These are phyloP conservation scores for Agelaius tricolor DNA, from an alignment of 2,113 vertebrate species.

Conservation along the genomic window DNA sequence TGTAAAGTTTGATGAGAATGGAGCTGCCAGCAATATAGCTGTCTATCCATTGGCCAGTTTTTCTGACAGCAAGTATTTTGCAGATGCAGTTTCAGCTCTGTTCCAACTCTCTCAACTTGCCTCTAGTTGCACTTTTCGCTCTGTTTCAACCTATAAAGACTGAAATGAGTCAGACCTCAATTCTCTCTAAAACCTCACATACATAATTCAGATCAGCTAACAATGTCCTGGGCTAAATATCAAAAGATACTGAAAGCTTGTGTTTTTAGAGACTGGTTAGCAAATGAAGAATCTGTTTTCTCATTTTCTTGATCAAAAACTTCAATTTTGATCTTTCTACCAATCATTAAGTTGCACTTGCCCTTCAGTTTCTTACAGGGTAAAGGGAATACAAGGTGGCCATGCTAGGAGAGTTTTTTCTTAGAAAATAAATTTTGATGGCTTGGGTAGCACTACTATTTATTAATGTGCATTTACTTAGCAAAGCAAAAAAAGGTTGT, in stretches of 20 bases:
- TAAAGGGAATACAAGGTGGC: neutral
- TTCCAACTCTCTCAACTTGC: neutral
- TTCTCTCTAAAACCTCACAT: neutral
- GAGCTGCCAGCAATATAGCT: neutral
- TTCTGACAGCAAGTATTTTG: conserved; percentile 1
- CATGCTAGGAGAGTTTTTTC: neutral
- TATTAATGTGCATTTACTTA: conserved; percentile 22
- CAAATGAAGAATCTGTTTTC: neutral
- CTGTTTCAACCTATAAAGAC: neutral
- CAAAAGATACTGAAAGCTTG: neutral
- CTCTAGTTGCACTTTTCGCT: neutral
- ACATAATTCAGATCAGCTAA: neutral
- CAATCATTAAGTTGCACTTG: neutral
- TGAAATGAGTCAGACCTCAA: neutral
- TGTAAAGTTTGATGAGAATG: neutral
- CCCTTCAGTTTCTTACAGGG: neutral
- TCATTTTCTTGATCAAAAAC: neutral
- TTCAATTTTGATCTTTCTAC: neutral
- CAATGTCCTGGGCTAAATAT: neutral
- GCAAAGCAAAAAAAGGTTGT: neutral
- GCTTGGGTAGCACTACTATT: neutral
- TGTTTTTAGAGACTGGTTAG: neutral
- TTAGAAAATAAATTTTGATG: neutral
- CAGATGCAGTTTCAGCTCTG: neutral
- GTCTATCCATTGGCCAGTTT: neutral